Conservation (phyloP, 2,113 vertebrate species). For the Microtus richardsoni region DNA sequence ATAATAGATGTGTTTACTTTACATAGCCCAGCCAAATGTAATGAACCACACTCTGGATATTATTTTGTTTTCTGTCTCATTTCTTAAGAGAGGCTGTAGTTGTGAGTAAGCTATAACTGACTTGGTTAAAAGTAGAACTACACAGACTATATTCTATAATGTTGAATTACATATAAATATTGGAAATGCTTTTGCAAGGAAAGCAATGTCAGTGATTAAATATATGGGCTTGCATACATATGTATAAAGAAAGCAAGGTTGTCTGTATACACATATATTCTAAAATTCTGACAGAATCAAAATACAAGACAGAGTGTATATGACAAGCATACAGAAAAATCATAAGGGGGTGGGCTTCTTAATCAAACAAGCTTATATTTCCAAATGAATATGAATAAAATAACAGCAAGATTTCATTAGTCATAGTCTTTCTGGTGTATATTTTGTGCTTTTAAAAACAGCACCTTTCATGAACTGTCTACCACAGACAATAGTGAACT, state of each 20-base stretch:
- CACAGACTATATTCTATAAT: not conserved
- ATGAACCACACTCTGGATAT: not conserved
- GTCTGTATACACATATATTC: not conserved
- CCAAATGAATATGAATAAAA: not conserved
- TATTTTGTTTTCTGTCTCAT: not conserved
- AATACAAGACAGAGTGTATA: not conserved
- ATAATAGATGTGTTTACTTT: not conserved
- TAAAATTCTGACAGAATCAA: not conserved
- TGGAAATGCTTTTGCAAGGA: not conserved
- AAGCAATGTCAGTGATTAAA: not conserved
- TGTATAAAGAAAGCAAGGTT: not conserved
- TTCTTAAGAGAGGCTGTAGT: not conserved
- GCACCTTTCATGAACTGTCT: not conserved
- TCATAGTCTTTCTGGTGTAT: not conserved
- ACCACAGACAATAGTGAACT: not conserved
- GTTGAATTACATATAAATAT: not conserved
- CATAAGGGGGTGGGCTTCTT: not conserved
- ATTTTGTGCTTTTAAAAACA: not conserved
- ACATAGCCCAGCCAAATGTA: not conserved
- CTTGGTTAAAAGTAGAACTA: conserved; percentile 17
- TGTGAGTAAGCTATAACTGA: not conserved
- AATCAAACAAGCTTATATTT: not conserved
- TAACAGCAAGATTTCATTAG: not conserved
- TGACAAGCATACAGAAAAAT: not conserved
- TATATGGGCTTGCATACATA: not conserved